These are phyloP conservation scores for Pomatorhinus ruficollis DNA, from an alignment of 2,113 vertebrate genomes.

Conservation along the genomic window DNA sequence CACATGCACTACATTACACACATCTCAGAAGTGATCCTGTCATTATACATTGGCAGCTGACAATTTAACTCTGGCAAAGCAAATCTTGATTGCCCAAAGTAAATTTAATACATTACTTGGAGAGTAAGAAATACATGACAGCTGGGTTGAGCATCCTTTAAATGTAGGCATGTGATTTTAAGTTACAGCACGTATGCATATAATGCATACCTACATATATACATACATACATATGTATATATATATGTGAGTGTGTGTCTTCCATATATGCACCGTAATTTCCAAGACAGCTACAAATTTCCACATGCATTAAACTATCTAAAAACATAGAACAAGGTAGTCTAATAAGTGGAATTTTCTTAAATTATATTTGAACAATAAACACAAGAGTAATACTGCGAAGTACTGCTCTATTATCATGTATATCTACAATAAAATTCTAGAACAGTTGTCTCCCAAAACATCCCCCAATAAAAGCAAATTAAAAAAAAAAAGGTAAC, in stretches of 20 bases:
- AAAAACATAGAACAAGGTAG: constrained; percentile 89
- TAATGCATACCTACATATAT: not conserved
- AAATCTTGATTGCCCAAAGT: constrained; percentile 73
- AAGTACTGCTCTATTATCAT: constrained; percentile 89
- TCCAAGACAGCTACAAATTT: constrained; percentile 77
- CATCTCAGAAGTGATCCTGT: constrained; percentile 61
- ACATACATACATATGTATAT: not conserved
- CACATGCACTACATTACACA: constrained; percentile 60
- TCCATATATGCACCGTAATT: constrained; percentile 75
- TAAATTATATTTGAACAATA: constrained; percentile 97
- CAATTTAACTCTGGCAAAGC: constrained; percentile 60
- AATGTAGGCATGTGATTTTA: constrained; percentile 73
- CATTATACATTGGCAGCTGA: constrained; percentile 42
- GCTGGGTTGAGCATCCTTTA: constrained; percentile 58
- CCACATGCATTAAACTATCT: constrained; percentile 82
- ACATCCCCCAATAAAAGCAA: constrained; percentile 71
- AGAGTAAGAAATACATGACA: constrained; percentile 65
- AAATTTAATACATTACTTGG: constrained; percentile 65
- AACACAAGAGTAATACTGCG: constrained; percentile 96
- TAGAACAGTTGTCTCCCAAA: constrained; percentile 84
- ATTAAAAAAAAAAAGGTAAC: constrained; percentile 51
- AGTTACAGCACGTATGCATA: constrained; percentile 67
- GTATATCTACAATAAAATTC: constrained; percentile 94
- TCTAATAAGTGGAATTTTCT: constrained; percentile 85
- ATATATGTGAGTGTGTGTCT: constrained; percentile 71